Conservation (phyloP, 2,888 invertebrate species). For the Chironomus tentans region DNA sequence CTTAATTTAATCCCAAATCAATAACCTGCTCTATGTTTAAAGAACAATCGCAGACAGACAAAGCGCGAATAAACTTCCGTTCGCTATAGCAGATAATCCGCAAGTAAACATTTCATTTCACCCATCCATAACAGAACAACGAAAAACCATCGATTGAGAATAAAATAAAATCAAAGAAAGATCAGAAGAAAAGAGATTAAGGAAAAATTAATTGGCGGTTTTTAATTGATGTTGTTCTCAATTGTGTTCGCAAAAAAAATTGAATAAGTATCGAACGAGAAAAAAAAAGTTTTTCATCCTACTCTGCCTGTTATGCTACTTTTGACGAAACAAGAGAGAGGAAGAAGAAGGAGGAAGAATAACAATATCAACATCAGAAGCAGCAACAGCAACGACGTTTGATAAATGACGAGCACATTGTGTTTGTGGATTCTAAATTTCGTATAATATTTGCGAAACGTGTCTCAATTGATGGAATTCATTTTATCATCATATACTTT, state of each 20-base stretch:
- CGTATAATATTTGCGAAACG: neutral
- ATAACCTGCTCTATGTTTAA: too few species aligned
- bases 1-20: too few species aligned
- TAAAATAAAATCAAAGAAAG: constrained; percentile 7
- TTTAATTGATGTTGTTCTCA: constrained; percentile 19
- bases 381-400: neutral
- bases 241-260: neutral
- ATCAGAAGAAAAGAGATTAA: constrained; percentile 18
- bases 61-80: too few species aligned
- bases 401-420: neutral
- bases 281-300: neutral
- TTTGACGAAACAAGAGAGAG: too few species aligned
- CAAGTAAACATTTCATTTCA: too few species aligned
- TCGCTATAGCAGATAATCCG: too few species aligned
- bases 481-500: too few species aligned
- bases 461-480: neutral
- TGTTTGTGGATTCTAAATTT: neutral
- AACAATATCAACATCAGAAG: too few species aligned
- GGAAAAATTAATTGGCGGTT: constrained; percentile 24
- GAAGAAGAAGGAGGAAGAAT: too few species aligned
- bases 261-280: too few species aligned
- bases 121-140: too few species aligned
- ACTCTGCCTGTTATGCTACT: neutral
- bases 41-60: too few species aligned
- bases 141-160: neutral